phyloP scores from a whole-genome alignment of 2,113 vertebrate species.

The Xenopus borealis region DNA sequence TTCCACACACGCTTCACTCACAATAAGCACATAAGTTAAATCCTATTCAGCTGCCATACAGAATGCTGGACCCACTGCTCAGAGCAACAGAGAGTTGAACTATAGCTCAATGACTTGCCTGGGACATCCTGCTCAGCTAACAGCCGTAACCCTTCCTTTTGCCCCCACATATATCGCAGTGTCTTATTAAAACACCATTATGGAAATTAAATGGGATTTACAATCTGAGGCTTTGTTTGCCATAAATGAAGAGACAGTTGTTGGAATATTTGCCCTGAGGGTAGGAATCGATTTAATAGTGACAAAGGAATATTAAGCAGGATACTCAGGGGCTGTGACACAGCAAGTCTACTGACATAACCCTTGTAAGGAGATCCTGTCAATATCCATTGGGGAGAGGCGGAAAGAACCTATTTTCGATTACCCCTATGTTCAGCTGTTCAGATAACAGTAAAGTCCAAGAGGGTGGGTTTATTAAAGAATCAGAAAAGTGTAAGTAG shows the following conservation, averaged over 20 bases:
- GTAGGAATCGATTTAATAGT: conserved; percentile 6
- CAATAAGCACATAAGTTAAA: background rate
- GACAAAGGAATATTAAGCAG: conserved; percentile 25
- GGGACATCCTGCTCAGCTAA: background rate
- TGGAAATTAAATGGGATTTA: conserved; percentile 63
- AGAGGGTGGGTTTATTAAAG: no score
- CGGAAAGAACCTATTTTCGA: no score
- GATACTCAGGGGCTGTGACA: conserved; percentile 1
- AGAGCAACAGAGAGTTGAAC: no score
- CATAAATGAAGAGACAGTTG: conserved; percentile 47
- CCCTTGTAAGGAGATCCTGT: background rate
- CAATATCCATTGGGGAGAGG: background rate
- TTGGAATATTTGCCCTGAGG: conserved; percentile 32
- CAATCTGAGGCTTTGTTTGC: conserved; percentile 45
- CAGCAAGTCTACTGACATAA: background rate
- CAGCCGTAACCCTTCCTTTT: conserved; percentile 16
- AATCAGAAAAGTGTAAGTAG: no score
- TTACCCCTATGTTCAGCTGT: no score
- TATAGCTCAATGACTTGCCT: no score
- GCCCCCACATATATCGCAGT: conserved; percentile 6
- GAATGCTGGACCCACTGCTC: no score
- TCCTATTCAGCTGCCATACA: no score
- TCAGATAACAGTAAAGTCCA: no score
- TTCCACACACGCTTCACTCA: background rate
- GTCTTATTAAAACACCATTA: conserved; percentile 65